phyloP scores from a whole-genome alignment of 2,113 vertebrate species.

The Silurus glanis region DNA sequence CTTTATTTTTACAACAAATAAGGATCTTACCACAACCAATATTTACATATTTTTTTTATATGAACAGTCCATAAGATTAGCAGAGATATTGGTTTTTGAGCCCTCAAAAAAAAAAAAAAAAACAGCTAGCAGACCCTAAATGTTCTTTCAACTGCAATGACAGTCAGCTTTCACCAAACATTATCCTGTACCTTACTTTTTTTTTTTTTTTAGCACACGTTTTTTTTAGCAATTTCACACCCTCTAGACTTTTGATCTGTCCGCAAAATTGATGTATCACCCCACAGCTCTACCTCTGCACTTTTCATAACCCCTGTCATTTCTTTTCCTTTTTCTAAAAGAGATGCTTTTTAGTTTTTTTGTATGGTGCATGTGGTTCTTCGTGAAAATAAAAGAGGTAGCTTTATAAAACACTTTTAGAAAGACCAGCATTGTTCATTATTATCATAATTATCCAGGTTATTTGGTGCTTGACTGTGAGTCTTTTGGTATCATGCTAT shows the following conservation, averaged over 20 bases:
- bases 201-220: background rate
- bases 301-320: slow-evolving; percentile 7
- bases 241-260: background rate
- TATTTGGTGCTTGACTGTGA: background rate
- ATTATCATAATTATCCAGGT: background rate
- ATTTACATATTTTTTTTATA: background rate
- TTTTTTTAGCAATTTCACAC: slow-evolving; percentile 3
- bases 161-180: background rate
- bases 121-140: background rate
- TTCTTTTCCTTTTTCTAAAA: background rate
- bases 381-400: background rate
- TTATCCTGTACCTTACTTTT: background rate
- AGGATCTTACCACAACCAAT: background rate
- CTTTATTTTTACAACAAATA: background rate
- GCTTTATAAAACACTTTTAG: background rate
- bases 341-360: background rate
- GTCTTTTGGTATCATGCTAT: background rate
- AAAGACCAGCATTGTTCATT: background rate
- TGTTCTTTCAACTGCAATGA: background rate
- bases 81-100: background rate
- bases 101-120: too few relatives aligned
- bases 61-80: background rate
- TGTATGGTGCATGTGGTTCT: background rate
- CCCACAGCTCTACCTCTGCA: slow-evolving; percentile 25
- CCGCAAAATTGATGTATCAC: background rate